Conservation (phyloP, 1,140 invertebrate genomes). For the Drosophila baimaii region DNA sequence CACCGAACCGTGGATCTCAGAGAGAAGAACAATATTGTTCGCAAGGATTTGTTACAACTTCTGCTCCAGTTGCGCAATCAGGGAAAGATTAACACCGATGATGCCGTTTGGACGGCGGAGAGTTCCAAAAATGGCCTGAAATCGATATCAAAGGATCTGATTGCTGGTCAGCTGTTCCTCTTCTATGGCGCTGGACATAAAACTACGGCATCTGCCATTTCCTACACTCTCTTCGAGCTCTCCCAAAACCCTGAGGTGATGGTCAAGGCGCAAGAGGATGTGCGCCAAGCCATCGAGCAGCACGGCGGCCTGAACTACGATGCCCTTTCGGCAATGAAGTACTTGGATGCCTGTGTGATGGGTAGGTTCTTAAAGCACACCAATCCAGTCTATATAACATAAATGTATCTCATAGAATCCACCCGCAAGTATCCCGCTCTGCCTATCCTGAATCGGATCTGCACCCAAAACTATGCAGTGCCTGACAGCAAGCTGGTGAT, state of each 20-base stretch:
- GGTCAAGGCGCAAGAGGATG: slow-evolving; percentile 84
- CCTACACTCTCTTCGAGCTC: slow-evolving; percentile 86
- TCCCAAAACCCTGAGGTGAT: slow-evolving; percentile 80
- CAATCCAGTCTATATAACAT: not conserved
- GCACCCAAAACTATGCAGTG: slow-evolving; percentile 82
- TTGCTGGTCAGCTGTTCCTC: slow-evolving; percentile 87
- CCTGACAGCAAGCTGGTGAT: slow-evolving; percentile 80
- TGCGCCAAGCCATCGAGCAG: slow-evolving; percentile 84
- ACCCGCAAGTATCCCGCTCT: slow-evolving; percentile 87
- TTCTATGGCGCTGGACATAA: slow-evolving; percentile 90
- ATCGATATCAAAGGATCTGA: slow-evolving; percentile 84
- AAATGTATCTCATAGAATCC: slow-evolving; percentile 84
- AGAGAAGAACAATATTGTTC: slow-evolving; percentile 84
- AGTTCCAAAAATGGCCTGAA: slow-evolving; percentile 39
- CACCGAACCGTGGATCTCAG: slow-evolving; percentile 85
- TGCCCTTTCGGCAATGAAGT: slow-evolving; percentile 85
- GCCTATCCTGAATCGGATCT: slow-evolving; percentile 85
- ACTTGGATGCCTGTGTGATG: slow-evolving; percentile 85
- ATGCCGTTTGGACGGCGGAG: slow-evolving; percentile 62
- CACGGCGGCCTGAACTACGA: slow-evolving; percentile 85
- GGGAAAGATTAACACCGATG: slow-evolving; percentile 70
- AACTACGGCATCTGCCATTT: slow-evolving; percentile 87
- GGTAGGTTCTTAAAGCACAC: slow-evolving; percentile 37
- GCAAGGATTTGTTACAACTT: slow-evolving; percentile 86
- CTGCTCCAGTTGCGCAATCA: slow-evolving; percentile 85